Evolutionary conservation across 2,113 vertebrate species (phyloP).

Genomic region (Siniperca chuatsi): DNA sequence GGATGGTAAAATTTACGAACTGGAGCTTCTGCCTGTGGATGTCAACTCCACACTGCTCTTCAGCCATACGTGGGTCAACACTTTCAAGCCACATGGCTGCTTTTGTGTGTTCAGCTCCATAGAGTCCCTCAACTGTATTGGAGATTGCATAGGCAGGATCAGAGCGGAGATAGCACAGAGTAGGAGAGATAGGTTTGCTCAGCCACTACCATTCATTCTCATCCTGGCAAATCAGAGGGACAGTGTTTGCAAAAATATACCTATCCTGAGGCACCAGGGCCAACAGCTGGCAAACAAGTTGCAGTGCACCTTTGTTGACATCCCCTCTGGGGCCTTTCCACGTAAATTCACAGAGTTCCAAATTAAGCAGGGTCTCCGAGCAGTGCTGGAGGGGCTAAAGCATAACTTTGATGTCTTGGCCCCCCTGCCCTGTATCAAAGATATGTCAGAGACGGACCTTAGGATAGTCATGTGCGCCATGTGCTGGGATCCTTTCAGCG

Average conservation of each 20-base stretch:
- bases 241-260: slow-evolving; percentile 93
- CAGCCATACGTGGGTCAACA: slow-evolving; percentile 92
- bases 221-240: slow-evolving; percentile 98
- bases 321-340: slow-evolving; percentile 92
- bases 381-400: slow-evolving; percentile 94
- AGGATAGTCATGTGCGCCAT: slow-evolving; percentile 99
- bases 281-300: slow-evolving; percentile 98
- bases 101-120: slow-evolving; percentile 99
- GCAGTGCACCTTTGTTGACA: slow-evolving; percentile 98
- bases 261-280: slow-evolving; percentile 97
- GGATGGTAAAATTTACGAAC: slow-evolving; percentile 98
- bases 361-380: slow-evolving; percentile 95
- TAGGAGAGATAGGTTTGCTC: slow-evolving; percentile 92
- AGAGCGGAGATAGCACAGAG: slow-evolving; percentile 93
- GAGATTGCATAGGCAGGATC: slow-evolving; percentile 95
- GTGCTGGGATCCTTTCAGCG: slow-evolving; percentile 98
- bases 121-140: slow-evolving; percentile 96
- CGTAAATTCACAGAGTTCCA: slow-evolving; percentile 98
- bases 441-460: slow-evolving; percentile 95
- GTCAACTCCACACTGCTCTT: slow-evolving; percentile 93
- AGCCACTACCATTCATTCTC: slow-evolving; percentile 94
- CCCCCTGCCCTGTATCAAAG: slow-evolving; percentile 94
- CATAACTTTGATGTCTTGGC: slow-evolving; percentile 93
- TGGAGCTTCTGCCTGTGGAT: slow-evolving; percentile 94
- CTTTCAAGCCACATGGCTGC: slow-evolving; percentile 97